Conservation (phyloP, 2,888 invertebrate genomes). For the Sylvicola fuscatus region DNA sequence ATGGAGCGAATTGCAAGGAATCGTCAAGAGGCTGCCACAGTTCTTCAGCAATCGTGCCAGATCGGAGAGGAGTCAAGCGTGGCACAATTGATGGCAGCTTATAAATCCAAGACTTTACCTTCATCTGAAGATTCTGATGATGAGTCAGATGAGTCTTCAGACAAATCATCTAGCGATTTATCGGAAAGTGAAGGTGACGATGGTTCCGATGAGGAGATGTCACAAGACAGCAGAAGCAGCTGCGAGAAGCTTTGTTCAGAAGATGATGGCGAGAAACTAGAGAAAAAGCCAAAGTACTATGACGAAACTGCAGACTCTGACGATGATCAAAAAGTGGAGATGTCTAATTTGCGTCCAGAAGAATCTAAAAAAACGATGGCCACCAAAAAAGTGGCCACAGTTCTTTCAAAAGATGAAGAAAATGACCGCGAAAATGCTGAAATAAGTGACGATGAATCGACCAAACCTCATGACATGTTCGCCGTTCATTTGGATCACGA, state of each 20-base stretch:
- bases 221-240: background rate
- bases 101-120: slow-evolving; percentile 9
- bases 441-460: slow-evolving; percentile 2
- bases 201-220: slow-evolving; percentile 1
- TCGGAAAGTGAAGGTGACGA: slow-evolving; percentile 1
- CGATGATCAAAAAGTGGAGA: slow-evolving; percentile 7
- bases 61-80: too few relatives aligned
- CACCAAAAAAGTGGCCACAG: slow-evolving; percentile 1
- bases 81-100: too few relatives aligned
- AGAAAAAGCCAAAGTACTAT: slow-evolving; percentile 2
- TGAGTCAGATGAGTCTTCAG: background rate
- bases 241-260: background rate
- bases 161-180: background rate
- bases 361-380: background rate
- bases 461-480: slow-evolving; percentile 32
- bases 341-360: background rate
- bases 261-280: background rate
- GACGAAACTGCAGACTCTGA: slow-evolving; percentile 3
- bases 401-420: slow-evolving; percentile 7
- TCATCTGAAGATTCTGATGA: slow-evolving; percentile 21
- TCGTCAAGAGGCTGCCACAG: slow-evolving; percentile 7
- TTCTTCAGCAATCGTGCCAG: slow-evolving; percentile 4
- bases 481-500: slow-evolving; percentile 45
- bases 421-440: slow-evolving; percentile 12
- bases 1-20: slow-evolving; percentile 6